A percentile compares a stretch with the other conserved stretches of the same genome.
Conservation (phyloP, 2,113 vertebrate species). For the Paraplagusia blochii region DNA sequence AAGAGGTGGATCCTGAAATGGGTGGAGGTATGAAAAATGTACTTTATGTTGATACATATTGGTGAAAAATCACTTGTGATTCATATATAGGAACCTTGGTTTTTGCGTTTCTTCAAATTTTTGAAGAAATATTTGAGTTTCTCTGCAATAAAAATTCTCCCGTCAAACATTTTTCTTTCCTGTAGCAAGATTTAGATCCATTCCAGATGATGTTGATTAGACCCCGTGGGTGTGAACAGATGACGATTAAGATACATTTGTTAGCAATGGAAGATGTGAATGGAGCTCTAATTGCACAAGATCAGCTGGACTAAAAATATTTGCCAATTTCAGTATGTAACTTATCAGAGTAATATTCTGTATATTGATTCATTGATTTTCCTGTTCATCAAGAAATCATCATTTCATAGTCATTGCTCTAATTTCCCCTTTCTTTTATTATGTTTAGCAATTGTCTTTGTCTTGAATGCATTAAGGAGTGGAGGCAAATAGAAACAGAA, state of each 20-base stretch:
- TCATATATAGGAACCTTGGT: too few species aligned
- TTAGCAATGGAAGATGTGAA: background rate
- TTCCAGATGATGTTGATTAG: constrained; percentile 11
- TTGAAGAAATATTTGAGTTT: too few species aligned
- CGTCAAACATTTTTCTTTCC: too few species aligned
- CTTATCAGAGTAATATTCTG: too few species aligned
- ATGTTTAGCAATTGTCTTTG: background rate
- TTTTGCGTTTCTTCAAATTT: background rate
- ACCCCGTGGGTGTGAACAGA: background rate
- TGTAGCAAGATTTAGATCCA: background rate
- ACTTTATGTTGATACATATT: too few species aligned
- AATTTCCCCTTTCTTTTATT: background rate
- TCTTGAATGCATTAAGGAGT: constrained; percentile 15
- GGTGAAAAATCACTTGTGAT: too few species aligned
- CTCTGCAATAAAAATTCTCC: background rate
- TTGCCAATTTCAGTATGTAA: too few species aligned
- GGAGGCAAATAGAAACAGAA: constrained; percentile 14
- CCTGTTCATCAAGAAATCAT: too few species aligned
- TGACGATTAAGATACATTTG: constrained; percentile 3
- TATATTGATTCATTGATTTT: too few species aligned
- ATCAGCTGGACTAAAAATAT: background rate
- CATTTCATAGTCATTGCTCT: background rate
- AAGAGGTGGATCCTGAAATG: constrained; percentile 72
- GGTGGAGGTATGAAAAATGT: constrained; percentile 82
- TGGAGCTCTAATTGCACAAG: background rate